Evolutionary conservation across 2,113 vertebrate species (phyloP), one percentile per base, ranked within the genome.

Genomic region (Cygnus atratus): DNA sequence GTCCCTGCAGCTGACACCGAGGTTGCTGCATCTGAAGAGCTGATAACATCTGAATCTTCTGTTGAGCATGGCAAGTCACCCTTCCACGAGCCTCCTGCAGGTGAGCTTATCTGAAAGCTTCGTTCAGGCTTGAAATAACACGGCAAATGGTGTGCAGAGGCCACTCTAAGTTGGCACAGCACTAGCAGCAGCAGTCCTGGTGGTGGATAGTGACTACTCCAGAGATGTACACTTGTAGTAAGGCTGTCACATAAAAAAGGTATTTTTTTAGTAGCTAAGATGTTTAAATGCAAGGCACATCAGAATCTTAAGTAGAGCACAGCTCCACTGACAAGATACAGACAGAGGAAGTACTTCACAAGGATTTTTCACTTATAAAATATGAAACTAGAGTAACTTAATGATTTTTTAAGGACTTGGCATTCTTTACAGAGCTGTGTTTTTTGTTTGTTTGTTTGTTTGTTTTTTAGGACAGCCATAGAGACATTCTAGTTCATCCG

Each of bases 51-150:
- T 0, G 13, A 88, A 48, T 8, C 85, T 57, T 41, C 82, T 13
- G 43, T 6, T 10, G 46, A 78, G 67, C 90, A 55, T 1, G 71
- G 84, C 31, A 37, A 37, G 21, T 14, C 75, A 4, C 66, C 67
- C 37, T 31, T 41, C 0, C 9, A 5, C 10, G 35, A 58, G 28
- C 1, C 28, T 24, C 29, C 74, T 20, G 57, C 95, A 94, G 95
- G 97, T 97, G 93, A 82, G 91, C 2, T 0, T 7, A 9, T 7
- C 1, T 4, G 3, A n/a, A 15, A 19, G 41, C 58, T 48, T 25
- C 2, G 0, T 5, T 52, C 55, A 8, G 41, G 20, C 39, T 20
- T 3, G 29, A 8, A 25, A 1, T 2, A n/a, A 11, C 19, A 0
- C 1, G 3, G 37, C 20, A 7, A 15, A 37, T 7, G 33, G 35